Evolutionary conservation across 2,797 vertebrate species (phyloP).

Genomic region (Urophycis tenuis): DNA sequence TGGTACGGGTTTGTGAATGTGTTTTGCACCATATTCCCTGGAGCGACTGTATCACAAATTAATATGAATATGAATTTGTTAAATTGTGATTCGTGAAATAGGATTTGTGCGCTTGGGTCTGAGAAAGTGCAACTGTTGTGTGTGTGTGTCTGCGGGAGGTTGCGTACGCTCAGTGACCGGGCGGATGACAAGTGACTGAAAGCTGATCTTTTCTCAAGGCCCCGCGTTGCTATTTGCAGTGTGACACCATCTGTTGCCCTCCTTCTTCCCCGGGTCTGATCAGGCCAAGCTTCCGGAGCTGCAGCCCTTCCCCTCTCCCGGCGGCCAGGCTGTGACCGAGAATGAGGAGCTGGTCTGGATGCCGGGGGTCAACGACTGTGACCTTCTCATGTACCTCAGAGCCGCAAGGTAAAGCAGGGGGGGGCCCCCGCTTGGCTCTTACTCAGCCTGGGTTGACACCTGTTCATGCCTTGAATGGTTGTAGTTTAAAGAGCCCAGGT

Average conservation of each 20-base stretch:
- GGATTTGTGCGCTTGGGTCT: background rate
- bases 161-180: constrained; percentile 20
- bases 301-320: constrained; percentile 91
- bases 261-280: constrained; percentile 54
- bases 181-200: constrained; percentile 54
- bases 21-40: too few species aligned
- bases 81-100: too few species aligned
- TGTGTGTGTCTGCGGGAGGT: too few species aligned
- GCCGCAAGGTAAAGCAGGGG: constrained; percentile 82
- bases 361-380: constrained; percentile 98
- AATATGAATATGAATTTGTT: too few species aligned
- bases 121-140: background rate
- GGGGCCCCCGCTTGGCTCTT: background rate
- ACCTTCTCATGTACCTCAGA: constrained; percentile 98
- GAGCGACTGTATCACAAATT: too few species aligned
- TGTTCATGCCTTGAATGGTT: background rate
- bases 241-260: constrained; percentile 62
- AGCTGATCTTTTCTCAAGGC: constrained; percentile 57
- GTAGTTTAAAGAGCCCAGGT: background rate
- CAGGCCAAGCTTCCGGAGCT: constrained; percentile 98
- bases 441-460: background rate
- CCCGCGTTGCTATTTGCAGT: constrained; percentile 61
- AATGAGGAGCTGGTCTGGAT: constrained; percentile 98
- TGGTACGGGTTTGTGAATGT: too few species aligned
- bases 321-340: constrained; percentile 86